Evolutionary conservation across 2,888 invertebrate species (phyloP), one percentile per base, ranked within the genome.

Genomic region (Cordilura impudica): DNA sequence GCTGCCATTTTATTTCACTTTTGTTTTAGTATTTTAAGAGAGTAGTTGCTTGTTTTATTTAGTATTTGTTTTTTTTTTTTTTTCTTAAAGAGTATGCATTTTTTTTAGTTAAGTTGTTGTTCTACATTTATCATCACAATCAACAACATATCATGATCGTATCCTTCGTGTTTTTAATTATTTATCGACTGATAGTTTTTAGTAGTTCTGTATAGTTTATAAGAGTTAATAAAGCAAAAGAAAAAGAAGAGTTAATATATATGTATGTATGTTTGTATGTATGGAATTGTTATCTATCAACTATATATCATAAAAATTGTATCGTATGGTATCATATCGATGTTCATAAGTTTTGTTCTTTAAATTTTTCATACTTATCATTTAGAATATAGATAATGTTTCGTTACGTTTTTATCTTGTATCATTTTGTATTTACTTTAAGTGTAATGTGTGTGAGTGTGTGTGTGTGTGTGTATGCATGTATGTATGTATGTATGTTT

Each of bases 251-350:
- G 45, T 72, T 60, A 58, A 74, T 66, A 74, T 60, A 66, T 70
- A 16, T 74, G 49, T 74, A n/a, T n/a, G n/a, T n/a, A n/a, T 73
- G 45, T 72, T 60, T 53, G 71, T 66, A 74, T 60, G 60, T 70
- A 16, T 74, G 49, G 71, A 49, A 66, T 51, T 82, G 75, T 70
- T 70, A 49, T 58, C 56, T 78, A 75, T 74, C 21, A 79, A 69
- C 56, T 82, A 73, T 47, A 71, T 78, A 72, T 71, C 81, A 65
- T 84, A 84, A 82, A 83, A 80, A 78, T 75, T 86, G 69, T 81
- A 86, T 87, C 87, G 86, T 87, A 86, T 85, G 87, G 85, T 85
- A 87, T 86, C 87, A 86, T 86, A 87, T 87, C 87, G 84, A 86
- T 86, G 85, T 87, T 85, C 83, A 86, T 86, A 87, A 83, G 79